phyloP scores from a whole-genome alignment of 2,888 invertebrate genomes.

The Tenthredo livida region DNA sequence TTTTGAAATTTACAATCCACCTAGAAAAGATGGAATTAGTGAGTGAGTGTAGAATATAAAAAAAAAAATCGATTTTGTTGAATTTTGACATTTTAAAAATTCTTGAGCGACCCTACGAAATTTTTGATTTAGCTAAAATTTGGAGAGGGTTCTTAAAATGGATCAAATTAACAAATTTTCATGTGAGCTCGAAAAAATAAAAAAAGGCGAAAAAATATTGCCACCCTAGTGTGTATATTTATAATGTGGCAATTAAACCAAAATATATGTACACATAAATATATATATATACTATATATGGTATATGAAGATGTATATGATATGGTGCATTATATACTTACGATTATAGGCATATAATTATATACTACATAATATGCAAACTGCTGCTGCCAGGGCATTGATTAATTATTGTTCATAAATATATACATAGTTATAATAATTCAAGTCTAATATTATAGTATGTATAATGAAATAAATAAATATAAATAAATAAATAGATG shows the following conservation, averaged over 20 bases:
- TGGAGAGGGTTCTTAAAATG: too few relatives aligned
- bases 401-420: neutral
- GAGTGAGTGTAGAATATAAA: too few relatives aligned
- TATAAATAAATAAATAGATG: neutral
- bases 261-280: neutral
- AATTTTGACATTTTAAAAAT: too few relatives aligned
- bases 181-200: too few relatives aligned
- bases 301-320: neutral
- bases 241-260: neutral
- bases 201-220: too few relatives aligned
- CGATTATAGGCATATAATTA: neutral
- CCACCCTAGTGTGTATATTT: neutral
- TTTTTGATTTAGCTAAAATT: too few relatives aligned
- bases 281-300: neutral
- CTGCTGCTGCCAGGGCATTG: conserved; percentile 9
- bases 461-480: neutral
- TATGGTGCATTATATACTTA: conserved; percentile 4
- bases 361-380: neutral
- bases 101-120: too few relatives aligned
- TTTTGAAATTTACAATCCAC: too few relatives aligned
- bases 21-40: too few relatives aligned
- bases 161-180: too few relatives aligned
- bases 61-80: too few relatives aligned
- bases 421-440: neutral
- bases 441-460: neutral